Evolutionary conservation across 2,888 invertebrate species (phyloP).

Genomic region (Cancer borealis): DNA sequence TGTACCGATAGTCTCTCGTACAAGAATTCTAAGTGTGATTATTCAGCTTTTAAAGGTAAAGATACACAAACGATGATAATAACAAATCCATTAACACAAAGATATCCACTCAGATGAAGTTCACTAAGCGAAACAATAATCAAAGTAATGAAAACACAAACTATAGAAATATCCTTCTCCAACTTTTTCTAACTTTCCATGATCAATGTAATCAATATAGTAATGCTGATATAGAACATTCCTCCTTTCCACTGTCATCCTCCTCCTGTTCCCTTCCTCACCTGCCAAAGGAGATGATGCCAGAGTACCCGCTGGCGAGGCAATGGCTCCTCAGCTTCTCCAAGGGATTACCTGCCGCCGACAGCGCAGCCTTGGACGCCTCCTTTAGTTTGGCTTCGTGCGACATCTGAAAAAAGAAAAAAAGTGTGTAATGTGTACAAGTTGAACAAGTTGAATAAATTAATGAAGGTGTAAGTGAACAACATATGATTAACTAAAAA

Average conservation of each 20-base stretch:
- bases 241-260: background rate
- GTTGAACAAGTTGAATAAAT: no score
- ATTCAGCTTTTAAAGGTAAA: no score
- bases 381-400: conserved; percentile 63
- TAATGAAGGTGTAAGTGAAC: no score
- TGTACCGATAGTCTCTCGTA: no score
- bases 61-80: no score
- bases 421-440: no score
- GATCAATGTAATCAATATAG: background rate
- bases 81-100: no score
- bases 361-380: conserved; percentile 79
- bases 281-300: conserved; percentile 93
- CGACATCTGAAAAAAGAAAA: conserved; percentile 46
- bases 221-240: background rate
- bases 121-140: no score
- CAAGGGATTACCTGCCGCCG: conserved; percentile 87
- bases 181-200: background rate
- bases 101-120: no score
- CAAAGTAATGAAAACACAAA: background rate
- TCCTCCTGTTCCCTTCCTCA: conserved; percentile 80
- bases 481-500: no score
- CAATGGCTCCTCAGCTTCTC: conserved; percentile 91
- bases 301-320: conserved; percentile 90
- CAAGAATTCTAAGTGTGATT: no score
- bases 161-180: background rate